Evolutionary conservation across 2,113 vertebrate genomes (phyloP), one percentile per base, ranked within the genome.

Genomic region (Colistium nudipinnis): DNA sequence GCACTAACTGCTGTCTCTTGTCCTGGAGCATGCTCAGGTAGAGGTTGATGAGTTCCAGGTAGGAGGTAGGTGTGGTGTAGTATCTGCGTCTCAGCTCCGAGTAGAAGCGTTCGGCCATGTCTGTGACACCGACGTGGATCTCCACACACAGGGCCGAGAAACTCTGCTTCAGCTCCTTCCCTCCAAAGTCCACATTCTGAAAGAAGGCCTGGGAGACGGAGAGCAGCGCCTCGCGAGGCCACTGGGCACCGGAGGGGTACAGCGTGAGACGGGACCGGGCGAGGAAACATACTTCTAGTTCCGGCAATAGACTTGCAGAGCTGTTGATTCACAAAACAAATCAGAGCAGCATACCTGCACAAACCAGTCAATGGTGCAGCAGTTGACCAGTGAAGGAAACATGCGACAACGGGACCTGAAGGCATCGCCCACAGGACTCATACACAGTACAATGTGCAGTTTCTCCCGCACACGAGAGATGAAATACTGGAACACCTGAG

Each of bases 291-390:
- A n/a, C n/a, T n/a, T n/a, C n/a, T n/a, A n/a, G n/a, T n/a, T n/a
- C n/a, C n/a, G n/a, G n/a, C n/a, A 47, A 7, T 12, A 53, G 6
- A 1, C 56, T n/a, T 27, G 4, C 17, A 38, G 27, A n/a, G n/a
- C n/a, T n/a, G n/a, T n/a, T n/a, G n/a, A 6, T 6, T 14, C 3
- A 52, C 52, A 44, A 13, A 1, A 25, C 31, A 36, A 33, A 33
- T 4, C 27, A 45, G 5, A 28, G 14, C 13, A 36, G 30, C 89
- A 47, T 47, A 96, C 94, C 93, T 94, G 90, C 36, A 95, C 93
- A 88, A 96, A 96, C 94, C 93, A 96, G 81, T 96, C 94, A 39
- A 96, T 95, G 60, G 93, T 93, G 45, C 94, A 96, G 87, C 92
- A 94, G 77, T 96, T 95, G 71, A 96, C 94, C 25, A 96, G 89